phyloP scores from a whole-genome alignment of 2,888 invertebrate species.

The Ceratothoa steindachneri region DNA sequence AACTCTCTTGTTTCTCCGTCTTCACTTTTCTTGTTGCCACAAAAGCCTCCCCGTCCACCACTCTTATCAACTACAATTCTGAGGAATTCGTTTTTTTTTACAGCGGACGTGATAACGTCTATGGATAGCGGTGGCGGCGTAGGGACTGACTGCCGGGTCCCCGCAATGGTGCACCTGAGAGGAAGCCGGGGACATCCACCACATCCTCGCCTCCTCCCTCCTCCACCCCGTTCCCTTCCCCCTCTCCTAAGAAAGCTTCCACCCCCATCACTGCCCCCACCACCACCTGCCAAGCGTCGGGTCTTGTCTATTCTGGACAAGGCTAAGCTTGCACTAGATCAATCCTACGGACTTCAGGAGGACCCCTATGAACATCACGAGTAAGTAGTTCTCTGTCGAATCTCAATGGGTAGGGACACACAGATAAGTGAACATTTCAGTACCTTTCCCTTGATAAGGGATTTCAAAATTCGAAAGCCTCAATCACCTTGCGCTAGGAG shows the following conservation, averaged over 20 bases:
- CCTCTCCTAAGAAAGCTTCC: slow-evolving; percentile 37
- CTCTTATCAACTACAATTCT: too few species aligned
- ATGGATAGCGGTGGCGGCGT: too few species aligned
- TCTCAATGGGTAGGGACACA: too few species aligned
- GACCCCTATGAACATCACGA: slow-evolving; percentile 37
- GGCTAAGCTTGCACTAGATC: slow-evolving; percentile 45
- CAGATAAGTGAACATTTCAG: too few species aligned
- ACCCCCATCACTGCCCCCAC: slow-evolving; percentile 28
- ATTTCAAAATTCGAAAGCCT: too few species aligned
- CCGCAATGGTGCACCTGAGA: slow-evolving; percentile 9
- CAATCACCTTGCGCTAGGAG: too few species aligned
- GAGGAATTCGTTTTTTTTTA: too few species aligned
- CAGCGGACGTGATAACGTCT: too few species aligned
- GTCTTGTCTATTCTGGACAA: slow-evolving; percentile 48
- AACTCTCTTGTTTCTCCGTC: not conserved
- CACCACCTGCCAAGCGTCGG: slow-evolving; percentile 38
- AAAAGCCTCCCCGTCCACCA: too few species aligned
- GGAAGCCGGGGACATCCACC: slow-evolving; percentile 11
- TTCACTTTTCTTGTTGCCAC: not conserved
- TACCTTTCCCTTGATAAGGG: too few species aligned
- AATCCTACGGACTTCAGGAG: slow-evolving; percentile 41
- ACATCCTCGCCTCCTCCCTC: slow-evolving; percentile 9
- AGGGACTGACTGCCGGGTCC: not conserved
- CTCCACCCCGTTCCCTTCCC: slow-evolving; percentile 25
- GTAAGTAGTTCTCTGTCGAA: slow-evolving; percentile 24